Evolutionary conservation across 2,888 invertebrate species (phyloP).

Genomic region (Eremobia ochroleuca): DNA sequence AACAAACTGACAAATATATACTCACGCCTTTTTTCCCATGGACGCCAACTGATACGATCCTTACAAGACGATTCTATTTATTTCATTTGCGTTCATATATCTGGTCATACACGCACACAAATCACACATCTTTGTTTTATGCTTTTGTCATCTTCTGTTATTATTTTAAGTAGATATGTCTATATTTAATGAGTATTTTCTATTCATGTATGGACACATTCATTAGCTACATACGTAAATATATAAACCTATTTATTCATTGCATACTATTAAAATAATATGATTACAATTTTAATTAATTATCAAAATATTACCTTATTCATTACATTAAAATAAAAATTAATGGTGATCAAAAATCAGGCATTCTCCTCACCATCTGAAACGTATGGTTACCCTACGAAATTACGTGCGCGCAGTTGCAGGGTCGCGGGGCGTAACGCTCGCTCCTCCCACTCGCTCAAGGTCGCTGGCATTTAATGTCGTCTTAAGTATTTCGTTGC

Average conservation of each 20-base stretch:
- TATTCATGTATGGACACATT: background rate
- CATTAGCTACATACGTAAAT: background rate
- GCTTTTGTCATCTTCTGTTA: too few species aligned
- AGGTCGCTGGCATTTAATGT: too few species aligned
- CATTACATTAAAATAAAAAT: too few species aligned
- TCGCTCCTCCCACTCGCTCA: too few species aligned
- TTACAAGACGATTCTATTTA: background rate
- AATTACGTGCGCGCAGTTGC: too few species aligned
- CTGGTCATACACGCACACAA: background rate
- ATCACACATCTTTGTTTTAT: too few species aligned
- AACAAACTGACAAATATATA: background rate
- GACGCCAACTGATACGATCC: background rate
- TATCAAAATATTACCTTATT: background rate
- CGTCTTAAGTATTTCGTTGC: too few species aligned
- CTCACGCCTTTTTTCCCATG: background rate
- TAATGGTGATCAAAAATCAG: too few species aligned
- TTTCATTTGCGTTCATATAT: background rate
- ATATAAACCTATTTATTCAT: background rate
- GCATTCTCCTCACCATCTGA: too few species aligned
- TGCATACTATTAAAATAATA: background rate
- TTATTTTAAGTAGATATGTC: background rate
- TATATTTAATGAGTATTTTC: background rate
- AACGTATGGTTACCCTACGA: too few species aligned
- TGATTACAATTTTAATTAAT: slow-evolving; percentile 4
- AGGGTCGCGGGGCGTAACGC: too few species aligned